Conservation (phyloP, 2,113 vertebrate species). For the Sinocyclocheilus maitianheensis region DNA sequence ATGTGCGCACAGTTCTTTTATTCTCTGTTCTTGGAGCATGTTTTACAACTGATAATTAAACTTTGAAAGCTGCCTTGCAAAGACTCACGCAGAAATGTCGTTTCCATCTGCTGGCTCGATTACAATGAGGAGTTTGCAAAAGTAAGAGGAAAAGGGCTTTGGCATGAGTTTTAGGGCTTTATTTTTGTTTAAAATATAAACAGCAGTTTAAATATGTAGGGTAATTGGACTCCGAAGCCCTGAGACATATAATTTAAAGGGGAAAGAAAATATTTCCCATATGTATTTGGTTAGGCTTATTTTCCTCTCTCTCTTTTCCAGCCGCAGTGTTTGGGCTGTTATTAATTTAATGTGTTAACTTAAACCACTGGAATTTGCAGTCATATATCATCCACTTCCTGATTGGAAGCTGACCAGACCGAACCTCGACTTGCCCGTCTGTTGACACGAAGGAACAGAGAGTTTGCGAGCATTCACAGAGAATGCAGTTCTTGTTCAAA, state of each 20-base stretch:
- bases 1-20: background rate
- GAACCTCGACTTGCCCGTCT: constrained; percentile 4
- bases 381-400: constrained; percentile 56
- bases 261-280: constrained; percentile 54
- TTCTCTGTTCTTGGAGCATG: constrained; percentile 9
- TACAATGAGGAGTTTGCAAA: constrained; percentile 14
- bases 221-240: constrained; percentile 26
- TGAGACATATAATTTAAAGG: constrained; percentile 53
- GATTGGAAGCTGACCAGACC: constrained; percentile 48
- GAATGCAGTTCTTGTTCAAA: background rate
- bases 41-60: constrained; percentile 26
- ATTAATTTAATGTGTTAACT: constrained; percentile 58
- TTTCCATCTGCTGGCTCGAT: constrained; percentile 37
- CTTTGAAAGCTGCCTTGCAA: constrained; percentile 20
- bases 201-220: constrained; percentile 50
- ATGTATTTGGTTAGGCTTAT: constrained; percentile 46
- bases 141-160: background rate
- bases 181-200: constrained; percentile 55
- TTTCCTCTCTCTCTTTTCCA: constrained; percentile 25
- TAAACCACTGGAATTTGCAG: constrained; percentile 50
- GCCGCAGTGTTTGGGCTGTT: constrained; percentile 48
- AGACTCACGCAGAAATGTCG: background rate
- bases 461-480: background rate
- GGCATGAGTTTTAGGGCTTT: constrained; percentile 20
- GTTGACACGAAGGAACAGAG: background rate